Evolutionary conservation across 2,888 invertebrate genomes (phyloP).

Genomic region (Stramonita haemastoma): DNA sequence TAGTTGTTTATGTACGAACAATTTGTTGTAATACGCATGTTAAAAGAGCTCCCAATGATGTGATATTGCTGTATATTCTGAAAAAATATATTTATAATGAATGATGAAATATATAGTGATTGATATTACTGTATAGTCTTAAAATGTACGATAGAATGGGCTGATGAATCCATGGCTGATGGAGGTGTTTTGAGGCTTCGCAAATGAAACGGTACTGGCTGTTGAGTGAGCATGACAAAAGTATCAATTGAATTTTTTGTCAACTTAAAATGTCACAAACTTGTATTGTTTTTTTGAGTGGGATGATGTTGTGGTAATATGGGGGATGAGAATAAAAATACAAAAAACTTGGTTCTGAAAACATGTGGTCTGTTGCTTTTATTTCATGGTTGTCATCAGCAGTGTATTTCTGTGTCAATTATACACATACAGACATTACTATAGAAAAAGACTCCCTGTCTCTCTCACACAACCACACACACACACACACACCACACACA

Average conservation of each 20-base stretch:
- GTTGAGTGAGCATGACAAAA: not conserved
- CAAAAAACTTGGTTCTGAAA: slow-evolving; percentile 4
- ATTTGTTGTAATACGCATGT: too few relatives aligned
- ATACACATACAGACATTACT: too few relatives aligned
- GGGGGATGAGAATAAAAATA: not conserved
- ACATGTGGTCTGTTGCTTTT: not conserved
- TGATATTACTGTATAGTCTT: not conserved
- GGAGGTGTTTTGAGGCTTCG: not conserved
- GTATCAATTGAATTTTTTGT: not conserved
- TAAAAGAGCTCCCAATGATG: not conserved
- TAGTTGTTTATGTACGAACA: too few relatives aligned
- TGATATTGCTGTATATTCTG: not conserved
- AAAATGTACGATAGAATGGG: not conserved
- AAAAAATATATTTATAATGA: not conserved
- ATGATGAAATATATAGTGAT: too few relatives aligned
- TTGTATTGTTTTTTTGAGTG: not conserved
- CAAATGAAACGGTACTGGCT: not conserved
- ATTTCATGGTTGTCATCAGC: not conserved
- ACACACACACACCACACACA: too few relatives aligned
- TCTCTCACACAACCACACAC: too few relatives aligned
- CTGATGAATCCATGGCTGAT: not conserved
- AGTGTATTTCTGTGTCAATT: too few relatives aligned
- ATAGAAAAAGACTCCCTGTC: too few relatives aligned
- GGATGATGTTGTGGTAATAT: not conserved
- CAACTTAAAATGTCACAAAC: not conserved